A percentile compares a stretch with the other conserved stretches of the same genome.
phyloP scores from a whole-genome alignment of 2,888 invertebrate species.

The Arrhopalites spinosus region DNA sequence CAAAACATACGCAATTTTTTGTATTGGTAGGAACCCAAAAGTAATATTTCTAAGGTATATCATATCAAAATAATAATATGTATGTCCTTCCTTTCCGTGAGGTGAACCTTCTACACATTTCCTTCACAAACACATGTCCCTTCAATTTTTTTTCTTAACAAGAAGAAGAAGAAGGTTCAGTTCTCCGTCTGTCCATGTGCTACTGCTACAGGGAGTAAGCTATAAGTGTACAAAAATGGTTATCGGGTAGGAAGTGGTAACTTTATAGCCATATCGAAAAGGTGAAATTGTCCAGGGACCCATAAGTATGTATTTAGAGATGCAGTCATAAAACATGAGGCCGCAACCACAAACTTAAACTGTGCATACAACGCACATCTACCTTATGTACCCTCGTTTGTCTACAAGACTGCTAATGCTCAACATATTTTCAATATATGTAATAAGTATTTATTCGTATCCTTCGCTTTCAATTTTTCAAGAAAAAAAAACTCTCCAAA shows the following conservation, averaged over 20 bases:
- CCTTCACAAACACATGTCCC: background rate
- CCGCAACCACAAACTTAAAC: slow-evolving; percentile 18
- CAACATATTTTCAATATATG: background rate
- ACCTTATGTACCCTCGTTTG: background rate
- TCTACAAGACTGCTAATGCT: background rate
- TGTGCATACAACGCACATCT: background rate
- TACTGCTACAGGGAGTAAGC: too few species aligned
- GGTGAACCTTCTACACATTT: slow-evolving; percentile 3
- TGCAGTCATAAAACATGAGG: slow-evolving; percentile 23
- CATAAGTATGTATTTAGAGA: slow-evolving; percentile 24
- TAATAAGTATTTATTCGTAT: slow-evolving; percentile 15
- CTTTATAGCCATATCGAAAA: slow-evolving; percentile 30
- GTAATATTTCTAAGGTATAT: too few species aligned
- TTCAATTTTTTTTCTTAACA: background rate
- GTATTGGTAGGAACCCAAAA: too few species aligned
- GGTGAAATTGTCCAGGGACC: slow-evolving; percentile 13
- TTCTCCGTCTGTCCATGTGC: background rate
- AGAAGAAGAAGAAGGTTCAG: background rate
- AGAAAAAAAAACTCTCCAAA: background rate
- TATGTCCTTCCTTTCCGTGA: background rate
- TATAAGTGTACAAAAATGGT: background rate
- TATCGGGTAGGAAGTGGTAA: slow-evolving; percentile 11
- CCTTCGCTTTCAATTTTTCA: slow-evolving; percentile 16
- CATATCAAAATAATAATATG: too few species aligned
- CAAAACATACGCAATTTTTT: too few species aligned